These are phyloP conservation scores for Adelphocoris suturalis DNA, from an alignment of 2,888 invertebrate genomes.

Conservation along the genomic window DNA sequence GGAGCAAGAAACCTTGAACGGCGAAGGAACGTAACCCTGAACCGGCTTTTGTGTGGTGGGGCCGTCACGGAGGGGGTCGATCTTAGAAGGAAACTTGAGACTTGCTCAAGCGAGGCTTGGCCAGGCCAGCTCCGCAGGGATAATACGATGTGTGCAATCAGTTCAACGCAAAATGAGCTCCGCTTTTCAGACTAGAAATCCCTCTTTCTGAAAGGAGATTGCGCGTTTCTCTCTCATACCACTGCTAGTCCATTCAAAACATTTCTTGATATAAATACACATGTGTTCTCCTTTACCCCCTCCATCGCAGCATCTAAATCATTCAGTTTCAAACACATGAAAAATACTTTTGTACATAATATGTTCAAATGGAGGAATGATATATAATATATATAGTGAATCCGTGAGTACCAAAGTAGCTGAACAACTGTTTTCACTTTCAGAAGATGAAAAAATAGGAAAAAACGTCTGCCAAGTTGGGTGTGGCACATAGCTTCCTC, in stretches of 20 bases:
- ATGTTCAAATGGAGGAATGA: no score
- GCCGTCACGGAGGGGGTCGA: background rate
- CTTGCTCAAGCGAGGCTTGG: slow-evolving; percentile 24
- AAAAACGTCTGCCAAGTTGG: no score
- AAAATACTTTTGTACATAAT: no score
- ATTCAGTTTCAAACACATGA: no score
- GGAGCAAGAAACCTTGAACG: slow-evolving; percentile 38
- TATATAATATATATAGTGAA: no score
- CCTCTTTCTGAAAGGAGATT: background rate
- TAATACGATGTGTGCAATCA: slow-evolving; percentile 52
- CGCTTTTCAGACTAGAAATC: background rate
- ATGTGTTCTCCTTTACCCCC: no score
- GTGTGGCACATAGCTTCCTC: no score
- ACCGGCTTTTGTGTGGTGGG: slow-evolving; percentile 23
- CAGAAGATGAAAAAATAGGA: no score
- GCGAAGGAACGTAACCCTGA: slow-evolving; percentile 41
- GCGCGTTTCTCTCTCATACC: background rate
- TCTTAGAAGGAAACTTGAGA: slow-evolving; percentile 35
- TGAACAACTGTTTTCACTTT: no score
- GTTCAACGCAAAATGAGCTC: slow-evolving; percentile 10
- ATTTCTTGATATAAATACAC: background rate
- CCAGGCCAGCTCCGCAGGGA: slow-evolving; percentile 4
- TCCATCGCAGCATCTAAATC: no score
- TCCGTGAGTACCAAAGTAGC: no score
- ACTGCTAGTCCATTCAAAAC: background rate